Evolutionary conservation across 1,140 invertebrate species (phyloP).

Genomic region (Drosophila jambulina): DNA sequence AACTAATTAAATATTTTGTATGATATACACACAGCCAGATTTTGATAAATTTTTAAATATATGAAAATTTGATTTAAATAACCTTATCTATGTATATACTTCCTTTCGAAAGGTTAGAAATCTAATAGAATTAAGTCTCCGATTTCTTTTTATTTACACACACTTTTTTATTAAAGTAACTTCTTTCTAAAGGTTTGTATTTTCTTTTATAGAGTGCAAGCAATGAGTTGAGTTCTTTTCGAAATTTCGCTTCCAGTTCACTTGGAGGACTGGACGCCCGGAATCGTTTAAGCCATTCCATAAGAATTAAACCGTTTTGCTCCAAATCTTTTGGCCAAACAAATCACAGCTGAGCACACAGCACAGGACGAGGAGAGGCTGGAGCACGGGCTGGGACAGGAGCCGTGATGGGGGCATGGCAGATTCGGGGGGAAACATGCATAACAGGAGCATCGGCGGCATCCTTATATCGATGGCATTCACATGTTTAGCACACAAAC

Average conservation of each 20-base stretch:
- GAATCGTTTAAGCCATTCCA: conserved; percentile 49
- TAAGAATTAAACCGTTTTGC: conserved; percentile 54
- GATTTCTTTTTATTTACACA: not conserved
- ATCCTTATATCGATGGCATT: conserved; percentile 78
- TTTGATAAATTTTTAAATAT: too few species aligned
- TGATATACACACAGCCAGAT: too few species aligned
- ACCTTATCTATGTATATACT: too few species aligned
- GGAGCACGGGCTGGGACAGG: not conserved
- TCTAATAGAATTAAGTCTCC: not conserved
- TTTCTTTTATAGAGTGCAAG: too few species aligned
- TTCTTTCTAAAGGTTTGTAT: not conserved
- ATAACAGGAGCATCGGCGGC: conserved; percentile 66
- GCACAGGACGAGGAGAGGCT: not conserved
- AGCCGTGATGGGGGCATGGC: not conserved
- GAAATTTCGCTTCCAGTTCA: conserved; percentile 19
- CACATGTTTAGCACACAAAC: conserved; percentile 81
- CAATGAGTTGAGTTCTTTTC: conserved; percentile 7
- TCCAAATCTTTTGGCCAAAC: conserved; percentile 57
- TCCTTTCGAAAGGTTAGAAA: too few species aligned
- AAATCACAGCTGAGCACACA: conserved; percentile 70
- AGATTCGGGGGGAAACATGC: conserved; percentile 27
- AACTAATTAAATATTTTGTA: too few species aligned
- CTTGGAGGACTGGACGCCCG: conserved; percentile 6
- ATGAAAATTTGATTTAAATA: too few species aligned
- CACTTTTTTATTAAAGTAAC: too few species aligned